Evolutionary conservation across 2,888 invertebrate species (phyloP).

Genomic region (Tachystola acroxantha): DNA sequence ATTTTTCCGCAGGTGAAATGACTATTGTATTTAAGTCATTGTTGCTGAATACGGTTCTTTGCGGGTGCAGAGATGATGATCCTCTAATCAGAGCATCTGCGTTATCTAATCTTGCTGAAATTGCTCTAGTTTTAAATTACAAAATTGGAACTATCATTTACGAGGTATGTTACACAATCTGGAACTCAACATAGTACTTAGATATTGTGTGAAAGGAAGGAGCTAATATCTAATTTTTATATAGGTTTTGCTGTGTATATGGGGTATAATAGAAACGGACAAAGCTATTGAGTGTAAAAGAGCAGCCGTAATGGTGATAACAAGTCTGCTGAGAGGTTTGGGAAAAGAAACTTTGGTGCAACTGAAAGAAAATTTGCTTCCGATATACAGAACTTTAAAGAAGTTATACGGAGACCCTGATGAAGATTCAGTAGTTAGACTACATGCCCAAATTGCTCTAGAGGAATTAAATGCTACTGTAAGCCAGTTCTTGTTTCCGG

Average conservation of each 20-base stretch:
- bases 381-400: slow-evolving; percentile 85
- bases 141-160: slow-evolving; percentile 84
- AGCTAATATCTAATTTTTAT: slow-evolving; percentile 29
- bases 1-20: slow-evolving; percentile 80
- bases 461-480: slow-evolving; percentile 86
- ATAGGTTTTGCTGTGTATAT: slow-evolving; percentile 85
- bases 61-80: slow-evolving; percentile 83
- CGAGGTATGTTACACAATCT: too few relatives aligned
- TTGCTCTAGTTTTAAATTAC: slow-evolving; percentile 85
- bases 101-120: slow-evolving; percentile 89
- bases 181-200: not conserved
- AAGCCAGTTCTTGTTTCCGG: slow-evolving; percentile 78
- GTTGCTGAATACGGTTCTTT: slow-evolving; percentile 84
- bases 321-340: slow-evolving; percentile 85
- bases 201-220: too few relatives aligned
- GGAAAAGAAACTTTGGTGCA: slow-evolving; percentile 82
- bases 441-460: slow-evolving; percentile 87
- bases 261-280: slow-evolving; percentile 83
- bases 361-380: slow-evolving; percentile 81
- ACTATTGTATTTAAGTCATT: slow-evolving; percentile 82
- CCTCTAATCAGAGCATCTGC: slow-evolving; percentile 87
- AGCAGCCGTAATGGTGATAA: slow-evolving; percentile 88
- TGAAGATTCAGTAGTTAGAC: slow-evolving; percentile 82
- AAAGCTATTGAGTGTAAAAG: slow-evolving; percentile 85
- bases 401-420: slow-evolving; percentile 78